Conservation (phyloP, 2,888 invertebrate genomes). For the Tiliacea aurago region DNA sequence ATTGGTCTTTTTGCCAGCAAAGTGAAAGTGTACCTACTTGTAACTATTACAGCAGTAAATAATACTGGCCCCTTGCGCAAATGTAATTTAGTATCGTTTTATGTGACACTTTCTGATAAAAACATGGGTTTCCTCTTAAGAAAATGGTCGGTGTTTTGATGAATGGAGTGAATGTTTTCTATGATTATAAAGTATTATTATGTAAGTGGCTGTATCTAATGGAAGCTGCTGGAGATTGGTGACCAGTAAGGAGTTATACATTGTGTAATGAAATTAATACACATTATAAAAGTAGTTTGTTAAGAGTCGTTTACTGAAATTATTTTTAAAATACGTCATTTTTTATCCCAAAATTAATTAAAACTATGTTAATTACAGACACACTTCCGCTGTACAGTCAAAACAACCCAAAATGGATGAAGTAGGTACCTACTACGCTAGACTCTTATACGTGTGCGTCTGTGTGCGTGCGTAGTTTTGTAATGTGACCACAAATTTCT, state of each 20-base stretch:
- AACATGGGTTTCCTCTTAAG: constrained; percentile 59
- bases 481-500: no score
- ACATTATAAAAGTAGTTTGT: no score
- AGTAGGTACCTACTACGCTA: no score
- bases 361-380: no score
- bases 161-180: constrained; percentile 45
- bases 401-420: no score
- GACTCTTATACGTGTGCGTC: no score
- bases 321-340: no score
- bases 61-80: constrained; percentile 46
- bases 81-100: constrained; percentile 58
- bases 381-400: no score
- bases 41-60: constrained; percentile 51
- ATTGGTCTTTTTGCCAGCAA: background rate
- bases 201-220: constrained; percentile 7
- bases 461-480: no score
- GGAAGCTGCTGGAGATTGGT: background rate
- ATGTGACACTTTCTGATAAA: constrained; percentile 52
- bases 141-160: constrained; percentile 48
- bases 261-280: no score
- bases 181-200: constrained; percentile 38
- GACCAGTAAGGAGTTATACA: background rate
- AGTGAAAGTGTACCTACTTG: background rate
- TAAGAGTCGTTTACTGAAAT: no score
- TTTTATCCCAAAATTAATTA: no score